Conservation (phyloP, 2,797 vertebrate species). For the Forpus xanthops region DNA sequence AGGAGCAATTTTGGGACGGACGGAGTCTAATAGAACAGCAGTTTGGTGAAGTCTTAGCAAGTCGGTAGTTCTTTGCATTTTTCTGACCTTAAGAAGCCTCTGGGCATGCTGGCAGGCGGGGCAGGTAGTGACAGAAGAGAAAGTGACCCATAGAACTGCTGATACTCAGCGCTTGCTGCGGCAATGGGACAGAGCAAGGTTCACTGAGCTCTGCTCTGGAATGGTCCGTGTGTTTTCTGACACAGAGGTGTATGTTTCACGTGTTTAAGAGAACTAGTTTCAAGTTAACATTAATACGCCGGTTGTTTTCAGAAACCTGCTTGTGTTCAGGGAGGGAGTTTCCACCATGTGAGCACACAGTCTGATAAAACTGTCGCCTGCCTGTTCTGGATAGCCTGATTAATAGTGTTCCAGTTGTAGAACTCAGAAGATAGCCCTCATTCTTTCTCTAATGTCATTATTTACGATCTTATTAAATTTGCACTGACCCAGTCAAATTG, state of each 20-base stretch:
- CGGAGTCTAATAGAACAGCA: background rate
- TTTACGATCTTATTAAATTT: background rate
- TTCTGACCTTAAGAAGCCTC: background rate
- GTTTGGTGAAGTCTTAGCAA: background rate
- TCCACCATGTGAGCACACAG: background rate
- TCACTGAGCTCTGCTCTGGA: background rate
- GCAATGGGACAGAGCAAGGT: background rate
- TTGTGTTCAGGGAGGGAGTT: background rate
- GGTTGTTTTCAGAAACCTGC: background rate
- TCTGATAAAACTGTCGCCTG: background rate
- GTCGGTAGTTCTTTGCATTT: background rate
- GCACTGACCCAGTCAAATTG: background rate
- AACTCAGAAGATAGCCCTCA: background rate
- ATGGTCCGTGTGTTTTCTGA: rapidly evolving
- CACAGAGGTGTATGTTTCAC: background rate
- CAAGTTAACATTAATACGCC: background rate
- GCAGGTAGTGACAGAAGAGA: background rate
- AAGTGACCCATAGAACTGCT: background rate
- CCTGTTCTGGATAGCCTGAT: background rate
- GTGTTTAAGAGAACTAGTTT: background rate
- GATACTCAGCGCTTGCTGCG: background rate
- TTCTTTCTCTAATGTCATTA: background rate
- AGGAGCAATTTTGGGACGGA: background rate
- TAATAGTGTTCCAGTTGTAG: background rate
- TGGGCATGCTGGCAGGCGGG: background rate